These are phyloP conservation scores for pig (Sus scrofa) DNA, from an alignment of 2,113 vertebrate genomes.

Conservation along the genomic window T2T-Sscrofa CM000819.6:108742001-108742500, in stretches of 20 bases:
- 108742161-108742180: constrained; percentile 95
- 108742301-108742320: neutral
- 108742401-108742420: neutral
- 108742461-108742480: neutral
- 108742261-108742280: neutral
- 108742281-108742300: neutral
- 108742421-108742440: neutral
- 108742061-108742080: neutral
- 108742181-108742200: constrained; percentile 95
- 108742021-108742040: neutral
- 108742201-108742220: constrained; percentile 97
- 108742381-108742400: neutral
- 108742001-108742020: neutral
- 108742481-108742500: neutral
- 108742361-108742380: neutral
- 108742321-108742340: neutral
- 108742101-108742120: constrained; percentile 96
- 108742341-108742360: neutral
- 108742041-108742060: neutral
- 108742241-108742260: neutral
- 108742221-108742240: neutral
- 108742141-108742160: constrained; percentile 93
- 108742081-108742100: constrained; percentile 76
- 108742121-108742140: constrained; percentile 90
- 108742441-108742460: neutral